Evolutionary conservation across 1,140 invertebrate genomes (phyloP).

Genomic region (Zeugodacus cucurbitae): DNA sequence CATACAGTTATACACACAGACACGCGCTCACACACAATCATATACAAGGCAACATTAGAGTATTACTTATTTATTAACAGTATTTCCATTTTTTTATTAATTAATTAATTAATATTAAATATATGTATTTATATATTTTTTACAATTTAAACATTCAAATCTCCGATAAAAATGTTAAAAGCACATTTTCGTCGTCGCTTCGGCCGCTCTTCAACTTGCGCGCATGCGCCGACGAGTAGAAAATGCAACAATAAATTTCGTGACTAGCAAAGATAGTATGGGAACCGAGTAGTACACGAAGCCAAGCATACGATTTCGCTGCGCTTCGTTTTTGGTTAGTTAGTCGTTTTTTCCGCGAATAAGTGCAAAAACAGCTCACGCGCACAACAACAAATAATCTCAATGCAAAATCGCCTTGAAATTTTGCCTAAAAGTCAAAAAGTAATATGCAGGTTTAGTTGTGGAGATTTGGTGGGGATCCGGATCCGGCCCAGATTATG

Average conservation of each 20-base stretch:
- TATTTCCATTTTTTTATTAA: not conserved
- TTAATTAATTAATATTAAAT: not conserved
- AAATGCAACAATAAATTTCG: not conserved
- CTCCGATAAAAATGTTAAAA: constrained; percentile 21
- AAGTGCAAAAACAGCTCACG: not conserved
- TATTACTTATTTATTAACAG: not conserved
- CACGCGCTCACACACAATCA: constrained; percentile 6
- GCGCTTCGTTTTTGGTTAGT: constrained; percentile 11
- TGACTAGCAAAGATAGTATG: constrained; percentile 38
- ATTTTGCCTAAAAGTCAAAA: not conserved
- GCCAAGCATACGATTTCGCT: not conserved
- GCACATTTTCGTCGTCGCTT: not conserved
- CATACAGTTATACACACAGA: not conserved
- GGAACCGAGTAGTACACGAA: not conserved
- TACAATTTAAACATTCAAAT: not conserved
- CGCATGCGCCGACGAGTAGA: not conserved
- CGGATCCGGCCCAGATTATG: not conserved
- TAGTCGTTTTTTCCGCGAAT: not conserved
- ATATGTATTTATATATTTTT: not conserved
- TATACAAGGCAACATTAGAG: constrained; percentile 38
- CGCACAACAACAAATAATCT: not conserved
- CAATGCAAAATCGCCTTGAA: not conserved
- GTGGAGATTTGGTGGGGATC: not conserved
- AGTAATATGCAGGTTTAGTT: not conserved
- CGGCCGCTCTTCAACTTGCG: not conserved